These are phyloP conservation scores for Cyaniris semiargus DNA, from an alignment of 2,888 invertebrate genomes.

Conservation along the genomic window DNA sequence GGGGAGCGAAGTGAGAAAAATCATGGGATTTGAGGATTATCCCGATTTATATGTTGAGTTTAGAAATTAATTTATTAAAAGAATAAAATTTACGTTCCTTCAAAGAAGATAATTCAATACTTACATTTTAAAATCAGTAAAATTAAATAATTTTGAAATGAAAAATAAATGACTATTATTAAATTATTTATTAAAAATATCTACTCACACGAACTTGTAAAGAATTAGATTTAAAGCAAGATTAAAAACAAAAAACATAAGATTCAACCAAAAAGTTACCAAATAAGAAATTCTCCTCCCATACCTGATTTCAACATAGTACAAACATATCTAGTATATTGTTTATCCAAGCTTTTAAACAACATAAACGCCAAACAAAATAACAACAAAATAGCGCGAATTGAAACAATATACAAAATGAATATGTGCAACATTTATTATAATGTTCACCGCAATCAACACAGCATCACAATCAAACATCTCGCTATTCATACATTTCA, in stretches of 20 bases:
- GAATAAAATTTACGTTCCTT: neutral
- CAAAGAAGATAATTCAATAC: neutral
- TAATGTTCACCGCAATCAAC: conserved; percentile 38
- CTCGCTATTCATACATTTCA: conserved; percentile 35
- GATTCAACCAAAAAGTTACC: too few species aligned
- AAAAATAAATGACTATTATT: neutral
- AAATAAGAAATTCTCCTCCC: too few species aligned
- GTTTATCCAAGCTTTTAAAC: neutral
- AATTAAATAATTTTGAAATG: neutral
- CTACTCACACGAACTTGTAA: too few species aligned
- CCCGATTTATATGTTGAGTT: conserved; percentile 34
- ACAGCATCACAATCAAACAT: conserved; percentile 51
- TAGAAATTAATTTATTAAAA: conserved; percentile 24
- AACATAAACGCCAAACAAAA: neutral
- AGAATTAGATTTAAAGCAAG: too few species aligned
- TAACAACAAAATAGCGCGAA: neutral
- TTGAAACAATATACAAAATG: conserved; percentile 15
- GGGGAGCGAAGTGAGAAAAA: conserved; percentile 56
- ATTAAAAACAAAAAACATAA: too few species aligned
- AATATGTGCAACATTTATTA: conserved; percentile 16
- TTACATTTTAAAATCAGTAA: neutral
- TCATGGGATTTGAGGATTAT: conserved; percentile 53
- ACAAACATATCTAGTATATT: neutral
- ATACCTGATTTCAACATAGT: neutral
- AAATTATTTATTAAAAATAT: too few species aligned